Evolutionary conservation across 2,113 vertebrate genomes (phyloP), one percentile per base, ranked within the genome.

Genomic region (Oriolus oriolus): DNA sequence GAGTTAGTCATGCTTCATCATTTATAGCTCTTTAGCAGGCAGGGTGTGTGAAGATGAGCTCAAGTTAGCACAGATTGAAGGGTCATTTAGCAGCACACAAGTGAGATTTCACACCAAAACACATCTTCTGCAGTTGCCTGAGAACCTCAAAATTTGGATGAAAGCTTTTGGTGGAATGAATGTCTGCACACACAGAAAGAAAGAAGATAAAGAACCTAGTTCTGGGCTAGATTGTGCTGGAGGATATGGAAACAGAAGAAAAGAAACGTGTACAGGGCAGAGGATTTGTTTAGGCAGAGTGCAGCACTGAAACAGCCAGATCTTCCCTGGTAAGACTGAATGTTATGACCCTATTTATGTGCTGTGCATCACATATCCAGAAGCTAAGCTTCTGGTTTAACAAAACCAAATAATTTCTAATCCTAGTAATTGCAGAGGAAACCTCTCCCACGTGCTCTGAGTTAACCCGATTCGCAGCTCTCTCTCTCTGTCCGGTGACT

Each of bases 1-100:
- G 91, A 93, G 96, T 97, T 97, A 96, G 90, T 95, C 95, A 96
- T 87, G 91, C 95, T 96, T 85, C 94, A 76, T 85, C 91, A 96
- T 97, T 96, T 97, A 96, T 97, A 96, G 94, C 80, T 97, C 93
- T 94, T 92, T 79, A 95, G 85, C 88, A 52, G 1, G 14, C 78
- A 79, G 66, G 65, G 87, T 89, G 94, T 95, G 87, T 28, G 50
- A 97, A 96, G 9, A 14, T 66, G 69, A 97, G 84, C 95, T 95
- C 70, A 95, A 97, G 95, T 97, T 96, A 97, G 89, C 92, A 83
- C 91, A 97, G 89, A 91, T 77, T 93, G 84, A 84, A 87, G 89
- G 94, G 94, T 95, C 93, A 90, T 79, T 95, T 94, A 91, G 56
- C 93, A 95, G 70, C 78, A 57, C 60, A 49, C 37, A 76, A 89